These are phyloP conservation scores for Sinocyclocheilus anshuiensis DNA, from an alignment of 2,113 vertebrate species.

Conservation along the genomic window DNA sequence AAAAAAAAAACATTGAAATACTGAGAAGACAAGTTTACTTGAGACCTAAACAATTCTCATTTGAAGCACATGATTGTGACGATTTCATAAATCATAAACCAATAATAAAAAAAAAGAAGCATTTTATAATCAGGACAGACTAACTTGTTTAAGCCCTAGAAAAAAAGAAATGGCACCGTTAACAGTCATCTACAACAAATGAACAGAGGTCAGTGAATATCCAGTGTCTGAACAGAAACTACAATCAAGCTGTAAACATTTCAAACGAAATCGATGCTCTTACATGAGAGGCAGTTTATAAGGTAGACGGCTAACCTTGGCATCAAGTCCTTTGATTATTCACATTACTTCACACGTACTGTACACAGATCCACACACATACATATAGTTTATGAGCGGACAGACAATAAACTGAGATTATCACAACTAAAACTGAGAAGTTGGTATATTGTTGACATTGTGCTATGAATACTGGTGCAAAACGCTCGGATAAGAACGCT, in stretches of 20 bases:
- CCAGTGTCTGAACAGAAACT: slow-evolving; percentile 17
- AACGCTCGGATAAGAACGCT: not conserved
- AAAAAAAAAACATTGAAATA: not conserved
- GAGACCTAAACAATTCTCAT: not conserved
- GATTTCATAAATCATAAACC: not conserved
- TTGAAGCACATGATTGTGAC: not conserved
- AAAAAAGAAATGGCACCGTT: not conserved
- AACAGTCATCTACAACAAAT: slow-evolving; percentile 60
- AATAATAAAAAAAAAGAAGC: not conserved
- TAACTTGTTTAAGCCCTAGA: not conserved
- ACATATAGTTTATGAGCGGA: not conserved
- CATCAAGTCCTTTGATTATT: not conserved
- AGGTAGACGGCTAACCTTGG: not conserved
- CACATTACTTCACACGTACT: slow-evolving; percentile 6
- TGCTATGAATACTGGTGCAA: not conserved
- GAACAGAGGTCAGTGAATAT: slow-evolving; percentile 24
- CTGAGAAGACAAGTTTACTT: not conserved
- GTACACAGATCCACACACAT: not conserved
- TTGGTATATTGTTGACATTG: not conserved
- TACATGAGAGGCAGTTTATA: not conserved
- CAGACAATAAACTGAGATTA: not conserved
- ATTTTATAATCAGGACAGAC: not conserved
- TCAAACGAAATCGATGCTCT: not conserved
- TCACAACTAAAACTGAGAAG: not conserved
- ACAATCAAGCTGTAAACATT: slow-evolving; percentile 25